Conservation (phyloP, 2,797 vertebrate species). For the Platalea minor region DNA sequence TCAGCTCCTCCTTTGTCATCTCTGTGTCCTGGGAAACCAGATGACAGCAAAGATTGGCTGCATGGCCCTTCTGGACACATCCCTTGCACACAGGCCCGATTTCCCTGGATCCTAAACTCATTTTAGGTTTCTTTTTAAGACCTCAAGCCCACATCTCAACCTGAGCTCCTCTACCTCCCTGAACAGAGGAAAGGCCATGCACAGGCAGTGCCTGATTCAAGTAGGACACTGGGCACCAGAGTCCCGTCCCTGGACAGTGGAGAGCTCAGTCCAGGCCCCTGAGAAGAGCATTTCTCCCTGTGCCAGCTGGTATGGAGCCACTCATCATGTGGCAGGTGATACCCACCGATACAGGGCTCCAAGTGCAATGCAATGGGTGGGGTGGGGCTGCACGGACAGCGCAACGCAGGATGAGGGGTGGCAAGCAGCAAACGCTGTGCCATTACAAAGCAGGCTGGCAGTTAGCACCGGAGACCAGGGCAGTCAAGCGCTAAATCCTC, state of each 20-base stretch:
- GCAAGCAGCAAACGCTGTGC: neutral
- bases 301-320: neutral
- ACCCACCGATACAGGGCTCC: rapidly evolving
- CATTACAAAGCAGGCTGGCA: neutral
- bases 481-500: neutral
- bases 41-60: slow-evolving; percentile 28
- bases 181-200: neutral
- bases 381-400: neutral
- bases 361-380: neutral
- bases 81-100: neutral
- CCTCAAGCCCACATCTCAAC: neutral
- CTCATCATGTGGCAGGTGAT: rapidly evolving
- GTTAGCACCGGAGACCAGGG: neutral
- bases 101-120: neutral
- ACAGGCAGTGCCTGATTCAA: neutral
- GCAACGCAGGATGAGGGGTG: neutral
- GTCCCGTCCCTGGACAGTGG: neutral
- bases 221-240: neutral
- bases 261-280: neutral
- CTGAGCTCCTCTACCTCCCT: neutral
- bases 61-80: neutral
- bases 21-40: slow-evolving; percentile 34
- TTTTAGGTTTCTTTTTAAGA: neutral
- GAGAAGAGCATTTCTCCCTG: neutral
- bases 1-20: slow-evolving; percentile 55